phyloP scores from a whole-genome alignment of 2,888 invertebrate species.

The Polydrusus pterygomalis region DNA sequence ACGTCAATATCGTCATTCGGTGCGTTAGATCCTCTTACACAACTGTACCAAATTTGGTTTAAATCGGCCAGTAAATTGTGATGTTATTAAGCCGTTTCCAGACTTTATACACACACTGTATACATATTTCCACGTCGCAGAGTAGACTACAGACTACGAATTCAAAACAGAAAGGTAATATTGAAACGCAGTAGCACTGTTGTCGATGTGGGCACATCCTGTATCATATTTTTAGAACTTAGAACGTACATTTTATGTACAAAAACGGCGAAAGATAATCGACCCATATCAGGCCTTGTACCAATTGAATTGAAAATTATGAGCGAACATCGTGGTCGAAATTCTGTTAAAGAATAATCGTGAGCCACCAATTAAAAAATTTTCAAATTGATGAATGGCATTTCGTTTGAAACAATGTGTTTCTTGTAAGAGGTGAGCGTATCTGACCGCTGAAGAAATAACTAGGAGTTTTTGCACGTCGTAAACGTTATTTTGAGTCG shows the following conservation, averaged over 20 bases:
- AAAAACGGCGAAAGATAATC: slow-evolving; percentile 29
- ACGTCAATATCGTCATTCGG: too few species aligned
- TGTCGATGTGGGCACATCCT: not conserved
- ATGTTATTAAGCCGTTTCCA: too few species aligned
- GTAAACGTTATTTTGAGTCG: too few species aligned
- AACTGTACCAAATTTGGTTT: too few species aligned
- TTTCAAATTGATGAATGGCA: slow-evolving; percentile 50
- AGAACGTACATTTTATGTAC: not conserved
- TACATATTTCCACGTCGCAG: too few species aligned
- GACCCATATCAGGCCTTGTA: slow-evolving; percentile 52
- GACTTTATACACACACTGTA: too few species aligned
- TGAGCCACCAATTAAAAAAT: slow-evolving; percentile 53
- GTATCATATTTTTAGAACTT: not conserved
- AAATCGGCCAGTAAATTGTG: too few species aligned
- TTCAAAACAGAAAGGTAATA: too few species aligned
- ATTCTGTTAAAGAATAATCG: slow-evolving; percentile 50
- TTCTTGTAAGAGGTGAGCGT: slow-evolving; percentile 52
- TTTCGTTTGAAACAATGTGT: slow-evolving; percentile 52
- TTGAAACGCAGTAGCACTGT: too few species aligned
- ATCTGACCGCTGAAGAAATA: slow-evolving; percentile 38
- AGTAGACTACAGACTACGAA: too few species aligned
- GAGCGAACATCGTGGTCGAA: slow-evolving; percentile 48
- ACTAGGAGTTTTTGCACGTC: slow-evolving; percentile 35
- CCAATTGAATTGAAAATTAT: slow-evolving; percentile 52
- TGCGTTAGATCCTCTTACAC: too few species aligned